Base-by-base conservation (phyloP, 2,113 vertebrate genomes). In the Poecilia latipinna region DNA sequence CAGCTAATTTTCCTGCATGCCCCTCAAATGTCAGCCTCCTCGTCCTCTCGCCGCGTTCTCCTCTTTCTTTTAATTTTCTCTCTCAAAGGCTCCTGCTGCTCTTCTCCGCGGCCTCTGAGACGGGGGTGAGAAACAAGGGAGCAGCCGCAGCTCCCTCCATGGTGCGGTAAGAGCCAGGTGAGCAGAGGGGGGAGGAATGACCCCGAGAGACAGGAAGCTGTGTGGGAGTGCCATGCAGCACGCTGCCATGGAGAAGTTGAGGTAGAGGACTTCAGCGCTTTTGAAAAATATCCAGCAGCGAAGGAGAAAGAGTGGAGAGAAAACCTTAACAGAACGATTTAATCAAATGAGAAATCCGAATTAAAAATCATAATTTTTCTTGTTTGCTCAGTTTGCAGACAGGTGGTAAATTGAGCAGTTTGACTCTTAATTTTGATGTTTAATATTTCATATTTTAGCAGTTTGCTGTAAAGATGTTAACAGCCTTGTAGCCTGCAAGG, bases 31-130 rank as follows among this genome's bases (percentile, higher is more conserved):
- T 68, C 74, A 63, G 68, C 17, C 60, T 24, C 12, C 54, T 57
- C 64, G 65, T 60, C 24, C 63, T 63, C 76, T 28, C 17, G 33
- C 24, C 42, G 31, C 37, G 63, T 61, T 39, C 67, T n/a, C 24
- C 17, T 29, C 10, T 22, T 61, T 73, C 69, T 84, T 89, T 90
- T 90, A 86, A 88, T 89, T 91, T 89, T 86, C 80, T 84, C 82
- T 82, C 74, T 83, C 82, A 69, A 65, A 85, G 80, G 82, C 73
- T 84, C 73, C 13, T 62, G 74, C 88, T 1, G 33, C 86, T 82
- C 70, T 65, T 32, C 24, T 28, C 54, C 32, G 65, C 72, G 72
- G 75, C 87, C 86, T 84, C 75, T 82, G 85, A 86, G 84, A 73
- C 80, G 63, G 37, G 15, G 78, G 82, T 78, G 84, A 80, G 75